Evolutionary conservation across 2,113 vertebrate genomes (phyloP).

Genomic region (Pseudorectes ferrugineus): DNA sequence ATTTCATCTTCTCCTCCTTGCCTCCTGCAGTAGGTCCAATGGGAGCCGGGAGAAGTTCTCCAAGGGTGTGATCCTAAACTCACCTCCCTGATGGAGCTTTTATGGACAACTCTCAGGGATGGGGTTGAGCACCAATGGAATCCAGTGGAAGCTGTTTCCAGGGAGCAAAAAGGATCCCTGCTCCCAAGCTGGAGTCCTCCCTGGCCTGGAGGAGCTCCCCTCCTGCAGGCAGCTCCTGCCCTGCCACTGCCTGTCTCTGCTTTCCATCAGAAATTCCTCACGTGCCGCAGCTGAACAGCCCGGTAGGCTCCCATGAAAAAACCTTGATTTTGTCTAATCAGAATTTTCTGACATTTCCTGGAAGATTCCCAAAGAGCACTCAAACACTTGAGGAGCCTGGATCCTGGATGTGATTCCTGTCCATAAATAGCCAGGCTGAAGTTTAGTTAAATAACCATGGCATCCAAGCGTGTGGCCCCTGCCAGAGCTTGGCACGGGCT

Average conservation of each 20-base stretch:
- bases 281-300: background rate
- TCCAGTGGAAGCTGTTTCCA: background rate
- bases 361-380: conserved; percentile 38
- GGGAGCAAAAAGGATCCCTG: background rate
- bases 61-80: background rate
- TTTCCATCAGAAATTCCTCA: background rate
- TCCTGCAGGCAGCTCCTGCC: background rate
- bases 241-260: background rate
- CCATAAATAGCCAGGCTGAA: conserved; percentile 45
- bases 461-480: background rate
- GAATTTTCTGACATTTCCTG: conserved; percentile 31
- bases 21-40: background rate
- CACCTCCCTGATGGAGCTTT: background rate
- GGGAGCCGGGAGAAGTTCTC: background rate
- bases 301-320: background rate
- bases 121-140: background rate
- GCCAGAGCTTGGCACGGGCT: background rate
- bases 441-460: background rate
- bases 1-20: background rate
- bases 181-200: background rate
- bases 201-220: background rate
- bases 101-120: background rate
- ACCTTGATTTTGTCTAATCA: conserved; percentile 23
- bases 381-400: background rate
- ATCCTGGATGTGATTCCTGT: background rate